phyloP scores from a whole-genome alignment of 2,888 invertebrate genomes.

The Tachina fera region DNA sequence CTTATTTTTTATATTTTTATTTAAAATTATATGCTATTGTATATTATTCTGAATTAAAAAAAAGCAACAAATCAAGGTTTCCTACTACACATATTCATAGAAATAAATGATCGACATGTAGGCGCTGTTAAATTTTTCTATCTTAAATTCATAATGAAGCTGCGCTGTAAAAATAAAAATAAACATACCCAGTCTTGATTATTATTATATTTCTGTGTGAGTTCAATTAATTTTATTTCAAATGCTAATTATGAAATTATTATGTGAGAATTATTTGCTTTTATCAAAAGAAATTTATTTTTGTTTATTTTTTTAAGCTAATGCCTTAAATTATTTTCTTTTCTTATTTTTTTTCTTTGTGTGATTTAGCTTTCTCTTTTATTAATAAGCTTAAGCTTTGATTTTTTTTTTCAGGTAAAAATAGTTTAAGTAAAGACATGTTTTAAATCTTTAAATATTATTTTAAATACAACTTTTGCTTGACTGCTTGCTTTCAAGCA shows the following conservation, averaged over 20 bases:
- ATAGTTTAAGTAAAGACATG: constrained; percentile 45
- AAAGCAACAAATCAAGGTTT: constrained; percentile 39
- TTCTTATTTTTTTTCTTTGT: constrained; percentile 18
- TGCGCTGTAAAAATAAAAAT: not conserved
- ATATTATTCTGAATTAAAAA: constrained; percentile 2
- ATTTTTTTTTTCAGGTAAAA: constrained; percentile 20
- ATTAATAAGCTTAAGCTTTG: constrained; percentile 43
- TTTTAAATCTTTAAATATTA: constrained; percentile 61
- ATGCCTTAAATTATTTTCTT: not conserved
- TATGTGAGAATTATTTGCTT: constrained; percentile 55
- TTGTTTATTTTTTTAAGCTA: not conserved
- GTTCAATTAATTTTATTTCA: constrained; percentile 2
- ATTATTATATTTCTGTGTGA: not conserved
- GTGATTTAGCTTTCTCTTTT: constrained; percentile 60
- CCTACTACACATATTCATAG: constrained; percentile 13
- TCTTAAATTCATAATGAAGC: constrained; percentile 11
- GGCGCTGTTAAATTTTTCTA: constrained; percentile 7
- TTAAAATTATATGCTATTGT: not conserved
- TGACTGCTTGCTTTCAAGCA: constrained; percentile 19
- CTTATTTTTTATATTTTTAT: constrained; percentile 5
- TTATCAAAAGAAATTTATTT: constrained; percentile 37
- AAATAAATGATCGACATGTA: constrained; percentile 8
- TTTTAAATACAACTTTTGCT: constrained; percentile 36
- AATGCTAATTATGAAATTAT: constrained; percentile 45
- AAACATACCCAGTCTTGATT: not conserved